Evolutionary conservation across 2,888 invertebrate genomes (phyloP).

Genomic region (Tethea ocularis): DNA sequence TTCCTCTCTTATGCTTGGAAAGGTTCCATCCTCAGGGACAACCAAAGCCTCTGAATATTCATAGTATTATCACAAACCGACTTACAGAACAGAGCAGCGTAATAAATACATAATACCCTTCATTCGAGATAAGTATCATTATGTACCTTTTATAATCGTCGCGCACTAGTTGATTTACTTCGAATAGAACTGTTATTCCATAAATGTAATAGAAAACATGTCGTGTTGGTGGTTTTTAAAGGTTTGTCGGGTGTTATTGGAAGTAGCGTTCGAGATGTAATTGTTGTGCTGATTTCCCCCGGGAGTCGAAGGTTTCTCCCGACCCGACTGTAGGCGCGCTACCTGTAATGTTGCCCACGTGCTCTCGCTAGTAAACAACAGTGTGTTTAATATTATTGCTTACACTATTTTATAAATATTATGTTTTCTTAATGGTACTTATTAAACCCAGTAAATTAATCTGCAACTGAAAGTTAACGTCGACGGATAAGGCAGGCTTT

Average conservation of each 20-base stretch:
- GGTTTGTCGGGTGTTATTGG: conserved; percentile 70
- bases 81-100: conserved; percentile 70
- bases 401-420: conserved; percentile 1
- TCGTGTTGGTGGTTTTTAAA: conserved; percentile 59
- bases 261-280: conserved; percentile 76
- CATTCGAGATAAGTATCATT: conserved; percentile 57
- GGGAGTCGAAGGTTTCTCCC: conserved; percentile 63
- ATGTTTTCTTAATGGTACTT: no score
- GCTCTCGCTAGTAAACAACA: conserved; percentile 53
- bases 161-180: conserved; percentile 32
- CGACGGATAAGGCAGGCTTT: no score
- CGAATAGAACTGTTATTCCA: conserved; percentile 29
- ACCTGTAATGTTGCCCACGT: conserved; percentile 50
- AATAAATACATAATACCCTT: conserved; percentile 70
- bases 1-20: conserved; percentile 79
- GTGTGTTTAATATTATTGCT: conserved; percentile 21
- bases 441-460: no score
- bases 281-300: conserved; percentile 80
- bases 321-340: conserved; percentile 44
- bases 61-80: conserved; percentile 78
- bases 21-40: conserved; percentile 77
- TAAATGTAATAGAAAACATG: conserved; percentile 41
- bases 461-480: no score
- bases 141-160: conserved; percentile 39
- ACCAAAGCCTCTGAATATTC: conserved; percentile 75